phyloP scores from a whole-genome alignment of 2,797 vertebrate species.

The Siniperca undulata region DNA sequence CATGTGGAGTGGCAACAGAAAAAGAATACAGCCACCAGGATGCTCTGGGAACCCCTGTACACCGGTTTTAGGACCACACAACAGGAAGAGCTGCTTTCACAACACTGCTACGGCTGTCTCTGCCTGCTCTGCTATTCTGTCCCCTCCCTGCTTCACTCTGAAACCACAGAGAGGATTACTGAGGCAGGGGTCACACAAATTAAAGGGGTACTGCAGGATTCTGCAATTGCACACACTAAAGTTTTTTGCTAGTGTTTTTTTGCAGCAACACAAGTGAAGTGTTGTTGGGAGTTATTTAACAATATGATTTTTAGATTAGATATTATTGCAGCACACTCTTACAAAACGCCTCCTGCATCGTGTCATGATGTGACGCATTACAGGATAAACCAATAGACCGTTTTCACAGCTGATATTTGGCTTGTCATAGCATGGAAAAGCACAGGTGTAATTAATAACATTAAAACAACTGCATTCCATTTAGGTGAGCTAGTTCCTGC shows the following conservation, averaged over 20 bases:
- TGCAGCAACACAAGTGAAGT: background rate
- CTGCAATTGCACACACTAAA: background rate
- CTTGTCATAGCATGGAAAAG: background rate
- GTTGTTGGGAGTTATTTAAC: background rate
- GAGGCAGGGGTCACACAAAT: slow-evolving; percentile 32
- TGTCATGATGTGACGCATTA: background rate
- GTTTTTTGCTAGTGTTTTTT: background rate
- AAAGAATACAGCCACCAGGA: slow-evolving; percentile 68
- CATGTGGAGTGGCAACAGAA: slow-evolving; percentile 57
- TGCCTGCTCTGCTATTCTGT: slow-evolving; percentile 41
- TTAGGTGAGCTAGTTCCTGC: background rate
- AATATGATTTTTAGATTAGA: background rate
- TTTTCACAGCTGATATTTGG: background rate
- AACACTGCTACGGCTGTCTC: slow-evolving; percentile 65
- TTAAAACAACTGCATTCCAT: background rate
- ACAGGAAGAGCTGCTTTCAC: slow-evolving; percentile 85
- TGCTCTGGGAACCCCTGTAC: slow-evolving; percentile 68
- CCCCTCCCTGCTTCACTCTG: slow-evolving; percentile 21
- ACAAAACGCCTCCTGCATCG: background rate
- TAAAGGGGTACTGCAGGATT: background rate
- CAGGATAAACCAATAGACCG: background rate
- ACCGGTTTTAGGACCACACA: slow-evolving; percentile 68
- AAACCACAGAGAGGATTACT: slow-evolving; percentile 57
- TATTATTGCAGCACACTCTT: background rate
- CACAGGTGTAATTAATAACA: background rate